phyloP scores from a whole-genome alignment of 1,140 invertebrate genomes.

The Bombyx mandarina region DNA sequence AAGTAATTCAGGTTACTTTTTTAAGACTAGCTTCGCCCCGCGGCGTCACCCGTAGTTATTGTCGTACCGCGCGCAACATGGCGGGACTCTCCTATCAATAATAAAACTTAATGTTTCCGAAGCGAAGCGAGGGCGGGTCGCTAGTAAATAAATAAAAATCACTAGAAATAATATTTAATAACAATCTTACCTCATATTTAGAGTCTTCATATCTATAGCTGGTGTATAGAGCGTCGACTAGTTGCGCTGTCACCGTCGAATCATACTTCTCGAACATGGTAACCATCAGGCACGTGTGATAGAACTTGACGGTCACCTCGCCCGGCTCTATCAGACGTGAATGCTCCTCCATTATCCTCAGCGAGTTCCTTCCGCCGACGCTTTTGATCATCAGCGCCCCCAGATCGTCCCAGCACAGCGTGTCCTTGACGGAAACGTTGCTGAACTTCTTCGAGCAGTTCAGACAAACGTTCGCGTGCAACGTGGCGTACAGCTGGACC shows the following conservation, averaged over 20 bases:
- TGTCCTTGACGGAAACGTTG: constrained; percentile 52
- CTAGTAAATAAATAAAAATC: not conserved
- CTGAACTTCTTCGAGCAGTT: constrained; percentile 67
- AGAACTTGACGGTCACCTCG: constrained; percentile 59
- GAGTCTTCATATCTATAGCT: constrained; percentile 55
- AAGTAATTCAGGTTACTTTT: too few species aligned
- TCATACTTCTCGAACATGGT: constrained; percentile 62
- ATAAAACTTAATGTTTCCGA: too few species aligned
- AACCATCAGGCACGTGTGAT: constrained; percentile 55
- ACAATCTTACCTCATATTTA: constrained; percentile 43
- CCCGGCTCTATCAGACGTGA: constrained; percentile 47
- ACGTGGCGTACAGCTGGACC: constrained; percentile 52
- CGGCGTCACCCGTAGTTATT: too few species aligned
- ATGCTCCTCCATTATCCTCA: constrained; percentile 52
- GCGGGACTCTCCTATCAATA: too few species aligned
- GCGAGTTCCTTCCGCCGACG: constrained; percentile 58
- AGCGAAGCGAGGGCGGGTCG: too few species aligned
- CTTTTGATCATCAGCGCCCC: constrained; percentile 63
- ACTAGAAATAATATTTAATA: constrained; percentile 8
- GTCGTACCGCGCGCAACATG: too few species aligned
- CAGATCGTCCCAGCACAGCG: constrained; percentile 62
- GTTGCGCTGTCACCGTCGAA: constrained; percentile 32
- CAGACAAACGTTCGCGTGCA: constrained; percentile 61
- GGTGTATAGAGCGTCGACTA: constrained; percentile 60
- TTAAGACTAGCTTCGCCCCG: too few species aligned